Base-by-base conservation (phyloP, 2,113 vertebrate species). In the Serilophus lunatus region DNA sequence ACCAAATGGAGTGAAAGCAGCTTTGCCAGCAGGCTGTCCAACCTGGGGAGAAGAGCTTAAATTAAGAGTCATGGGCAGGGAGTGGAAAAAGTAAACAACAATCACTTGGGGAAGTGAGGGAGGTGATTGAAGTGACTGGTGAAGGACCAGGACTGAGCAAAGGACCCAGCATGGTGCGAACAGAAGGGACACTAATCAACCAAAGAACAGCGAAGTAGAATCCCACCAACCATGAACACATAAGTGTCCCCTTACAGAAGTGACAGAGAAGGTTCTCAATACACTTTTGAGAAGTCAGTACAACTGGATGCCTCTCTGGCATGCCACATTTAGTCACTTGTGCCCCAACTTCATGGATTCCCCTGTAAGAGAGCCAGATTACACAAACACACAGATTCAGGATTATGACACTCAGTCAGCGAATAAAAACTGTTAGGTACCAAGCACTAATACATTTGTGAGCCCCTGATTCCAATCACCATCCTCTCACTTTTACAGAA, bases 311-410 rank as follows among this genome's bases (percentile, higher is more conserved):
- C 25, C 38, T 70, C 68, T 66, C 33, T 36, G 5, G 22, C 13
- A 23, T 1, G 7, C 23, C 38, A 31, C 11, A 33, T 68, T 63
- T 82, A 22, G 11, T 29, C 44, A 18, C 13, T 83, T 13, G 1
- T 75, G 38, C 64, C 24, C 76, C 12, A 6, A 2, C 4, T 54
- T 19, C 0, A 0, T 60, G 35, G 4, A 3, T 74, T 86, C 22
- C 1, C 15, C 4, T 51, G 2, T 45, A 44, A 54, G 14, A 64
- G 18, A 69, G 33, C 5, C 8, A 20, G 19, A 51, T 63, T n/a
- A n/a, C n/a, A n/a, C n/a, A n/a, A 13, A 9, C 20, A 77, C 24
- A 54, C 18, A 61, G 11, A 15, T 12, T 65, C 25, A 60, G 7
- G 28, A 36, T 50, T 44, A 18, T 25, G 29, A 59, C 17, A 26